Evolutionary conservation across 2,888 invertebrate genomes (phyloP).

Genomic region (Gisinianus flammeolus): DNA sequence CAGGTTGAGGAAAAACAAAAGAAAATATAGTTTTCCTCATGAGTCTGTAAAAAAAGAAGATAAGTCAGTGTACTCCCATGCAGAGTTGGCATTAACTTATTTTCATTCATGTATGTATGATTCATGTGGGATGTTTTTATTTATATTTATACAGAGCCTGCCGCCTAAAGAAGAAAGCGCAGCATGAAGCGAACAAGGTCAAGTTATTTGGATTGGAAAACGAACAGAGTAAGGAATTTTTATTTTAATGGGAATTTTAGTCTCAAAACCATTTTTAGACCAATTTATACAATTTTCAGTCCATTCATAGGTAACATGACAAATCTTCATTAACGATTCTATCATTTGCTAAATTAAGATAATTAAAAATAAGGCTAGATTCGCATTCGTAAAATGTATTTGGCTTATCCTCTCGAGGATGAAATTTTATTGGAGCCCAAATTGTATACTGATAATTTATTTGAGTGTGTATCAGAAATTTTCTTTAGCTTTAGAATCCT

Average conservation of each 20-base stretch:
- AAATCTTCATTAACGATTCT: too few relatives aligned
- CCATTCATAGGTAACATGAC: too few relatives aligned
- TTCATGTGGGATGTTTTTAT: not conserved
- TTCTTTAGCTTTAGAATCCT: too few relatives aligned
- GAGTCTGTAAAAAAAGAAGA: not conserved
- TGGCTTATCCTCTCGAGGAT: too few relatives aligned
- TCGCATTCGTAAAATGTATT: too few relatives aligned
- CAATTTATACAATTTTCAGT: too few relatives aligned
- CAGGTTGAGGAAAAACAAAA: not conserved
- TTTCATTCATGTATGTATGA: not conserved
- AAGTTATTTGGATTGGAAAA: constrained; percentile 90
- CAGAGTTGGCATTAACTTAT: not conserved
- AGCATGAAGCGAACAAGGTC: constrained; percentile 97
- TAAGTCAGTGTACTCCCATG: constrained; percentile 10
- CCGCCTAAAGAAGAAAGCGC: constrained; percentile 96
- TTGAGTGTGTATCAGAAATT: too few relatives aligned
- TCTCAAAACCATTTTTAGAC: too few relatives aligned
- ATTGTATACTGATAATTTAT: too few relatives aligned
- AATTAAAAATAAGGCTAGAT: too few relatives aligned
- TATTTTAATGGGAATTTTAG: not conserved
- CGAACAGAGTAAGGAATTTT: constrained; percentile 86
- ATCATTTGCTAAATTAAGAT: too few relatives aligned
- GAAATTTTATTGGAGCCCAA: too few relatives aligned
- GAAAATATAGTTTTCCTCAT: not conserved
- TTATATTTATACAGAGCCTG: constrained; percentile 73